These are phyloP conservation scores for Patagioenas fasciata DNA, from an alignment of 2,113 vertebrate genomes.

Conservation along the genomic window DNA sequence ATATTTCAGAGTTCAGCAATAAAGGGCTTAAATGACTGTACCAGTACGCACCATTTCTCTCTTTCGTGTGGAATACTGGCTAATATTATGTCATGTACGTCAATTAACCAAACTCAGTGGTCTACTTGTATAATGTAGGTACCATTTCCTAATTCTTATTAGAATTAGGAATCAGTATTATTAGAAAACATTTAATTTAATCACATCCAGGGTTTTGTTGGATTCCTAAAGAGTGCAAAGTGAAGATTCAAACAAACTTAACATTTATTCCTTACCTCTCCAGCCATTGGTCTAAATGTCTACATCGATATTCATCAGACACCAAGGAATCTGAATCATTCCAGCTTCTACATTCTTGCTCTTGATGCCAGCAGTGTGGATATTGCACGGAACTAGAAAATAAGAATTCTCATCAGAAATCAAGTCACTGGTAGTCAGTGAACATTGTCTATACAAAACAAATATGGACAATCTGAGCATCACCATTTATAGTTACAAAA, in stretches of 20 bases:
- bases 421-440: background rate
- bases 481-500: background rate
- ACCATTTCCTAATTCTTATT: background rate
- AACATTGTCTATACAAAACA: background rate
- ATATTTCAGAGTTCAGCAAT: background rate
- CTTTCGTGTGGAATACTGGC: background rate
- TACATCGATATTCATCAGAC: background rate
- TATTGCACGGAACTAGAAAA: constrained; percentile 64
- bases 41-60: background rate
- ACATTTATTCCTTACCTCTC: constrained; percentile 59
- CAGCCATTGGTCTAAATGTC: constrained; percentile 9
- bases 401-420: background rate
- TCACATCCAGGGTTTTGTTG: accelerated
- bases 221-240: background rate
- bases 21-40: background rate
- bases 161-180: no score
- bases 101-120: background rate
- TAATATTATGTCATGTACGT: background rate
- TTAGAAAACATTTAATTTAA: background rate
- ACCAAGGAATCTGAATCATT: background rate
- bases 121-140: background rate
- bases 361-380: constrained; percentile 75
- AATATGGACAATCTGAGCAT: background rate
- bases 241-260: background rate
- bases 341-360: constrained; percentile 75